Percentiles rank a stretch among this genome's conserved stretches.
Evolutionary conservation across 2,888 invertebrate species (phyloP).

Genomic region (Drosophila flavopinicola): DNA sequence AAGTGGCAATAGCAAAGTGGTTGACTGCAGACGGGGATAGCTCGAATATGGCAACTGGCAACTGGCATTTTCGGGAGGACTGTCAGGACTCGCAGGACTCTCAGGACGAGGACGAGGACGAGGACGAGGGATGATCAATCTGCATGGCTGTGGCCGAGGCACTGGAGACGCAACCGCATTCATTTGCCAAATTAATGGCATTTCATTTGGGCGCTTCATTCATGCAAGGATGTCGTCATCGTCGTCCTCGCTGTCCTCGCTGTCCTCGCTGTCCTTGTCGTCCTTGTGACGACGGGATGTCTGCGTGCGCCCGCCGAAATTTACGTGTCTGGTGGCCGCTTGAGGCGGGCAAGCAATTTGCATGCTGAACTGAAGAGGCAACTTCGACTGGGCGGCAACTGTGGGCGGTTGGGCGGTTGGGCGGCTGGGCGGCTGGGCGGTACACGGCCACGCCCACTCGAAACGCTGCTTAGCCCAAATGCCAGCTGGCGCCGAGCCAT

Average conservation of each 20-base stretch:
- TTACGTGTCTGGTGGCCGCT: slow-evolving; percentile 77
- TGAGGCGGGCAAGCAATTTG: slow-evolving; percentile 61
- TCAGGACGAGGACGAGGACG: slow-evolving; percentile 1
- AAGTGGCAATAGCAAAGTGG: slow-evolving; percentile 62
- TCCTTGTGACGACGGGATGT: slow-evolving; percentile 39
- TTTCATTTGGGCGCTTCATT: slow-evolving; percentile 79
- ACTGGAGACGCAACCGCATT: slow-evolving; percentile 71
- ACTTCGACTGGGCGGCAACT: slow-evolving; percentile 8
- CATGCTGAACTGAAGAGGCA: slow-evolving; percentile 35
- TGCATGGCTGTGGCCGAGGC: slow-evolving; percentile 30
- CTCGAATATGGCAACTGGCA: slow-evolving; percentile 6
- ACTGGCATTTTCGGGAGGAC: slow-evolving; percentile 5
- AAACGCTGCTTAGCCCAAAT: slow-evolving; percentile 23
- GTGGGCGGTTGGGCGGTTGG: no score
- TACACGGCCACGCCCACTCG: slow-evolving; percentile 33
- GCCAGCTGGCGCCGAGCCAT: slow-evolving; percentile 71
- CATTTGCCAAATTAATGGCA: slow-evolving; percentile 81
- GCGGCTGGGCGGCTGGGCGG: no score
- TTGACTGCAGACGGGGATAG: slow-evolving; percentile 20
- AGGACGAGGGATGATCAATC: slow-evolving; percentile 12
- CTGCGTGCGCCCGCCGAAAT: slow-evolving; percentile 69
- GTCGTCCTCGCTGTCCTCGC: slow-evolving; percentile 44
- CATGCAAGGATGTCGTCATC: slow-evolving; percentile 75
- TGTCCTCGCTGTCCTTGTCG: slow-evolving; percentile 13
- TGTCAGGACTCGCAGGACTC: slow-evolving; percentile 12